A percentile compares a stretch with the other conserved stretches of the same genome.
Evolutionary conservation across 2,797 vertebrate species (phyloP).

Genomic region (Crenichthys baileyi): DNA sequence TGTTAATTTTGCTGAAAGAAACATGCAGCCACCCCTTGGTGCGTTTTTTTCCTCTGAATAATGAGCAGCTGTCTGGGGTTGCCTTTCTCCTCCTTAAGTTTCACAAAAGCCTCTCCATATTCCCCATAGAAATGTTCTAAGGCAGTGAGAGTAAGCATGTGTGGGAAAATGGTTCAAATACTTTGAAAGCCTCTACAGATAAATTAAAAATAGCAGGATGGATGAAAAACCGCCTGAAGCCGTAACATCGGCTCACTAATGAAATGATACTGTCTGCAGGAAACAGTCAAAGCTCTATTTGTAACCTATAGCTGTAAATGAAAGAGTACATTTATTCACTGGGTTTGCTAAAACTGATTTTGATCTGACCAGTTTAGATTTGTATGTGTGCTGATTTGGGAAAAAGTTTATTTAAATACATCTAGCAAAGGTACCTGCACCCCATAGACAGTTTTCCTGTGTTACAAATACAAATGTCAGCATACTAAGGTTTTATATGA

Average conservation of each 20-base stretch:
- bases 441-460: background rate
- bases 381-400: too few relatives aligned
- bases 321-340: background rate
- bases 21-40: background rate
- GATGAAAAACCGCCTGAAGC: background rate
- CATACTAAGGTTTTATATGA: too few relatives aligned
- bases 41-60: conserved; percentile 15
- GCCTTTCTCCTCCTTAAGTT: conserved; percentile 7
- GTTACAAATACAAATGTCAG: too few relatives aligned
- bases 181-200: conserved; percentile 5
- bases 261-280: conserved; percentile 23
- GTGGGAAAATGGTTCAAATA: conserved; percentile 38
- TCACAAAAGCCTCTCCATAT: conserved; percentile 23
- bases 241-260: conserved; percentile 35
- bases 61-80: conserved; percentile 13
- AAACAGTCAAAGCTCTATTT: conserved; percentile 9
- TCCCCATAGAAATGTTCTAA: background rate
- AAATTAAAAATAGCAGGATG: conserved; percentile 8
- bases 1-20: background rate
- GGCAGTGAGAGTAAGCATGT: conserved; percentile 30
- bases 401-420: too few relatives aligned
- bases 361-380: background rate
- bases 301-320: background rate
- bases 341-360: background rate
- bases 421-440: too few relatives aligned